Evolutionary conservation across 2,113 vertebrate genomes (phyloP), one percentile per base, ranked within the genome.

Genomic region (Coreoperca whiteheadi): DNA sequence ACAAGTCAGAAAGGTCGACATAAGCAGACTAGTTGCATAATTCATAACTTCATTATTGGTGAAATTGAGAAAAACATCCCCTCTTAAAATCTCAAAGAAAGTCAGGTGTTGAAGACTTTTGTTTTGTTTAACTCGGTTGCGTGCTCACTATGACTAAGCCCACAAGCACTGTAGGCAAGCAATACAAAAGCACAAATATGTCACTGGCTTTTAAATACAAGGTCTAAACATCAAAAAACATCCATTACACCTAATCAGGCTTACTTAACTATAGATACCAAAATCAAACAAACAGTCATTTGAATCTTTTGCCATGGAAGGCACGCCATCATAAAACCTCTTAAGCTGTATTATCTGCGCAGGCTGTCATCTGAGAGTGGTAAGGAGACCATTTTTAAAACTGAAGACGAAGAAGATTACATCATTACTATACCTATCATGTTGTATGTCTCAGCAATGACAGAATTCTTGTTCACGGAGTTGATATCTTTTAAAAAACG

Each of bases 321-420:
- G 68, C 53, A 78, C 72, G 78, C 56, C 67, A 81, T 43, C 41
- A 70, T 63, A 20, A 83, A 91, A 87, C 77, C 80, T 83, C 67
- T 85, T 90, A 92, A 94, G 67, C 85, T 86, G 84, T 57, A 84
- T 90, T 88, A 90, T 88, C n/a, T 53, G 32, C 20, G 54, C 25
- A 61, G 53, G 25, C 14, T 21, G 67, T 67, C 28, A 56, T 80
- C 68, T 53, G 72, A 56, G 34, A 54, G 30, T 30, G 69, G 10
- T 67, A 28, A 60, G 41, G 39, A 48, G 69, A 63, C 11, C 0
- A n/a, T 66, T 67, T 81, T 64, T 54, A 53, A 7, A 25, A 41
- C 56, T 48, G 50, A 63, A 79, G 64, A 67, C 67, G 16, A n/a
- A 25, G 30, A 32, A 66, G 80, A 81, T 77, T 83, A 88, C 30